These are phyloP conservation scores for Pollicipes pollicipes DNA, from an alignment of 1,140 invertebrate species.

Conservation along the genomic window DNA sequence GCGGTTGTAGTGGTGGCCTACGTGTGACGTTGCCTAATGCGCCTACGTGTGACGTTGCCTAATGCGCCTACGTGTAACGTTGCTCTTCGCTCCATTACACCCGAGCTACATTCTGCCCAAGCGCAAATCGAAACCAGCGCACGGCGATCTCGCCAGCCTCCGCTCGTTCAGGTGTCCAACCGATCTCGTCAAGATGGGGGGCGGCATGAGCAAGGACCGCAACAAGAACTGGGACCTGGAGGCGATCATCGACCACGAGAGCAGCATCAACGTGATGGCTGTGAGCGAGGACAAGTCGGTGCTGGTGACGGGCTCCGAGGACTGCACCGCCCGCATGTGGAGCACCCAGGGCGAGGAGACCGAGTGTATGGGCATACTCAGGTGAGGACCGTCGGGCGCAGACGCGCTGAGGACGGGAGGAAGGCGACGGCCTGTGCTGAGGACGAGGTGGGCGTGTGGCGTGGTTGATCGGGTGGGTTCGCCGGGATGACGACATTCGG, in stretches of 20 bases:
- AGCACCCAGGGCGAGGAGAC: constrained; percentile 30
- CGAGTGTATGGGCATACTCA: constrained; percentile 34
- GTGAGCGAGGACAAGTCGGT: constrained; percentile 36
- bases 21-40: too few relatives aligned
- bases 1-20: too few relatives aligned
- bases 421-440: constrained; percentile 32
- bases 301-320: constrained; percentile 35
- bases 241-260: constrained; percentile 25
- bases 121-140: too few relatives aligned
- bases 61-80: too few relatives aligned
- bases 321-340: constrained; percentile 33
- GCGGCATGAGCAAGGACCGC: background rate
- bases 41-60: too few relatives aligned
- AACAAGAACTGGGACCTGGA: background rate
- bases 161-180: too few relatives aligned
- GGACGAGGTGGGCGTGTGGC: constrained; percentile 29
- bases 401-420: too few relatives aligned
- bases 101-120: too few relatives aligned
- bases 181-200: background rate
- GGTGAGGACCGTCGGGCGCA: constrained; percentile 18
- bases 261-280: constrained; percentile 35
- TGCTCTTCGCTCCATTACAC: too few relatives aligned
- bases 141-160: too few relatives aligned
- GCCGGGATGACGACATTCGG: too few relatives aligned
- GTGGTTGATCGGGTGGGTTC: too few relatives aligned